Percentiles rank a stretch among this genome's conserved stretches.
Evolutionary conservation across 2,113 vertebrate genomes (phyloP).

Genomic region (Suricata suricatta): DNA sequence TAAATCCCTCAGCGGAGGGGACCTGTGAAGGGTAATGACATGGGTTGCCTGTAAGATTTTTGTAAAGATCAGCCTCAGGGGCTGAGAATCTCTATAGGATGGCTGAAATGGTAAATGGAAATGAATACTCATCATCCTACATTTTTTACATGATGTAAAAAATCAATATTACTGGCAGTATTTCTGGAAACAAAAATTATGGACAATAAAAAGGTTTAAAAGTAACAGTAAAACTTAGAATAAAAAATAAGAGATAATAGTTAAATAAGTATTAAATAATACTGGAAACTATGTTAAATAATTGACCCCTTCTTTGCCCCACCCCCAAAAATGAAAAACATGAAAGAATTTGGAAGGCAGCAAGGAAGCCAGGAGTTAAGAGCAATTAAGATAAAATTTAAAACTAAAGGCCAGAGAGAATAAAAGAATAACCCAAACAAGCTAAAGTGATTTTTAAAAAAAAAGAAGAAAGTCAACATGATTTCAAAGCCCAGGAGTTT

Average conservation of each 20-base stretch:
- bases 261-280: constrained; percentile 29
- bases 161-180: background rate
- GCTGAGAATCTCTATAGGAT: too few species aligned
- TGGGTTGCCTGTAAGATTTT: background rate
- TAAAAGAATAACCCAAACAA: constrained; percentile 39
- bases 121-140: background rate
- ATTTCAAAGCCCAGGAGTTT: constrained; percentile 44
- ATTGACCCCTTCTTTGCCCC: background rate
- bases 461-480: background rate
- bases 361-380: background rate
- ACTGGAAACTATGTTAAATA: background rate
- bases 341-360: background rate
- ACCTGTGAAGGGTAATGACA: background rate
- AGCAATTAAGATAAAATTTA: constrained; percentile 42
- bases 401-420: constrained; percentile 59
- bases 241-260: background rate
- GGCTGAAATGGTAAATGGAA: background rate
- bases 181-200: background rate
- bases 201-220: background rate
- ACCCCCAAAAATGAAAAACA: background rate
- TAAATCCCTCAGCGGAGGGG: background rate
- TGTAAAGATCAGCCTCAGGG: background rate
- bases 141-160: background rate
- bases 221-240: background rate
- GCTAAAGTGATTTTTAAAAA: background rate